Conservation (phyloP, 2,888 invertebrate species). For the Tetragonula carbonaria region DNA sequence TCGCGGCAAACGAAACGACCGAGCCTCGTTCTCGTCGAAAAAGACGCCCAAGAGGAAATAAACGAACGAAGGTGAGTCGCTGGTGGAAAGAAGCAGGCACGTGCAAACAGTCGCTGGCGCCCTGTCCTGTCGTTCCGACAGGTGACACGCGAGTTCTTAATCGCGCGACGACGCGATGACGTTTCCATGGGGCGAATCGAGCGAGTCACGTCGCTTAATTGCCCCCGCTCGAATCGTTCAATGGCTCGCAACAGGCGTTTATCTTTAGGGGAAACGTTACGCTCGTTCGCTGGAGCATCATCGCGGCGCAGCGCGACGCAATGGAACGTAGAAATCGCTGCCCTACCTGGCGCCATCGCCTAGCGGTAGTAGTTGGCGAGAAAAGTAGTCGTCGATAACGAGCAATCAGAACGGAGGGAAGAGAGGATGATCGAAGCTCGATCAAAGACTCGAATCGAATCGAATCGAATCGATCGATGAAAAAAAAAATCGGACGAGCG, state of each 20-base stretch:
- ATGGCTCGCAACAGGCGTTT: slow-evolving; percentile 57
- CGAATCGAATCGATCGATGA: slow-evolving; percentile 21
- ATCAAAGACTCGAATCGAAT: slow-evolving; percentile 27
- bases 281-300: neutral
- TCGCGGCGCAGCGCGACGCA: slow-evolving; percentile 20
- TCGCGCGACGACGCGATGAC: slow-evolving; percentile 74
- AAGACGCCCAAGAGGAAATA: neutral
- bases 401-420: slow-evolving; percentile 62
- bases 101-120: slow-evolving; percentile 62
- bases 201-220: slow-evolving; percentile 82
- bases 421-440: slow-evolving; percentile 10
- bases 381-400: slow-evolving; percentile 65
- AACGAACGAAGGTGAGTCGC: neutral
- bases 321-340: neutral
- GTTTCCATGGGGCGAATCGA: slow-evolving; percentile 73
- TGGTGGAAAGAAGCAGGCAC: slow-evolving; percentile 42
- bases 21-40: neutral
- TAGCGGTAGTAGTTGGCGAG: slow-evolving; percentile 6
- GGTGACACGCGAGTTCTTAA: slow-evolving; percentile 75
- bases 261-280: slow-evolving; percentile 66
- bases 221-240: slow-evolving; percentile 71
- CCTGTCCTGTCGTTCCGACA: slow-evolving; percentile 70
- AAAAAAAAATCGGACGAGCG: slow-evolving; percentile 27
- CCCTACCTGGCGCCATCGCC: slow-evolving; percentile 62
- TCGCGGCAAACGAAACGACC: neutral